Conservation (phyloP, 2,797 vertebrate species). For the Rhinatrema bivittatum region DNA sequence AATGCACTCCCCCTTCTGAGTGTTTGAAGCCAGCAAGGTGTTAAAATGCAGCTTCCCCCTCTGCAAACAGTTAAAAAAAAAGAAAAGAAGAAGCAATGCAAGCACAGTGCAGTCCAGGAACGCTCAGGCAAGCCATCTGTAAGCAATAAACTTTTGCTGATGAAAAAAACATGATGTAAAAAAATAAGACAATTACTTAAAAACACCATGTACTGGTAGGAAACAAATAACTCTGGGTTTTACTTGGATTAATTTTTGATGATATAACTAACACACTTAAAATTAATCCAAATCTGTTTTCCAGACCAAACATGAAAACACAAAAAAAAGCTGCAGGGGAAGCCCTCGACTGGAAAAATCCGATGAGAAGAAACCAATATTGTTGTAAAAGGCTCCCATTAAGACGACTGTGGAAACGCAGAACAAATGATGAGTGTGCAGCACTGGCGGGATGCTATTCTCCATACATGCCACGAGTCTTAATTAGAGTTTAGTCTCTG, state of each 20-base stretch:
- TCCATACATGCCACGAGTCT: background rate
- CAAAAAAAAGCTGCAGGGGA: background rate
- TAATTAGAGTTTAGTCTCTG: background rate
- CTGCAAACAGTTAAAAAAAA: background rate
- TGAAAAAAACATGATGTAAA: conserved; percentile 19
- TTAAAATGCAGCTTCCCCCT: too few relatives aligned
- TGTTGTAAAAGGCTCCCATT: conserved; percentile 11
- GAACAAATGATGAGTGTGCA: conserved; percentile 2
- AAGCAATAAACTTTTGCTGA: conserved; percentile 21
- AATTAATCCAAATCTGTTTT: conserved; percentile 9
- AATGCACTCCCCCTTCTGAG: conserved; percentile 13
- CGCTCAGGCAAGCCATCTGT: background rate
- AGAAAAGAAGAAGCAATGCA: conserved; percentile 24
- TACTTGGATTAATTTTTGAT: conserved; percentile 9
- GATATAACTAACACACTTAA: background rate
- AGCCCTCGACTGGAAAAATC: background rate
- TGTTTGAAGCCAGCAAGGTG: conserved; percentile 37
- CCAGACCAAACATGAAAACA: conserved; percentile 8
- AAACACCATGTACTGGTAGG: conserved; percentile 9
- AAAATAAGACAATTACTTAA: conserved; percentile 7
- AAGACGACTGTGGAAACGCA: conserved; percentile 8
- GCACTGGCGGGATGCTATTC: background rate
- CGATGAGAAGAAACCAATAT: background rate
- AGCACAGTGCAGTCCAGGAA: too few relatives aligned
- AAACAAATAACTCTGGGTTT: conserved; percentile 23